Base-by-base conservation (phyloP, 2,888 invertebrate species). In the Tetramorium bicarinatum region DNA sequence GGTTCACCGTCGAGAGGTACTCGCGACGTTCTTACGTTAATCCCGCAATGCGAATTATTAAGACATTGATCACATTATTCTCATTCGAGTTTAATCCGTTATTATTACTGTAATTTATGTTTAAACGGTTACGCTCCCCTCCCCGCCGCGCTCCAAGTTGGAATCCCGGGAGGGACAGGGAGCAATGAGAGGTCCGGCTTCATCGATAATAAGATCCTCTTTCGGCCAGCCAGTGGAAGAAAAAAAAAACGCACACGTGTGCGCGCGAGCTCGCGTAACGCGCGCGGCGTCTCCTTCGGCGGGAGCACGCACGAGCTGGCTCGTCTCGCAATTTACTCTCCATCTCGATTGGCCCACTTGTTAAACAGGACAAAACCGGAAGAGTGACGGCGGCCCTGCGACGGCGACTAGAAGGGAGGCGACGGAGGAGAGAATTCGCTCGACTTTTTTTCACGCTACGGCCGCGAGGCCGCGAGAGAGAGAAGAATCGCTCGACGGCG, bases 311-410 rank as follows among this genome's bases (percentile, higher is more conserved):
- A 80, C 79, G 79, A 80, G 79, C 71, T 77, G 74, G 74, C 59
- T 82, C 84, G 82, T 76, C 72, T 82, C 54, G 75, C 82, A 80
- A 71, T 89, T 91, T 92, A 95, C 94, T 95, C 94, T 95, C 94
- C 91, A 94, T 95, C 94, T 95, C 94, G 92, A 93, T 94, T 92
- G 94, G 93, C 94, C 94, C 92, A 95, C 93, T 94, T 94, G 93
- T 90, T 92, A 94, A 95, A 94, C 93, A 94, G 94, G 93, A 94
- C 94, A 94, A 94, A 94, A 93, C 94, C 91, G 92, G 91, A 90
- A 89, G 91, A 89, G 86, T 85, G 85, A 87, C 82, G 87, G 85
- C 82, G 87, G 85, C 84, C 86, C 87, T 86, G 85, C 77, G 47
- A 69, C 54, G 66, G 64, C 29, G 38, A 52, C 67, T 62, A 69